Percentiles rank a stretch among this genome's conserved stretches.
These are phyloP conservation scores for Nasonovia ribisnigri DNA, from an alignment of 2,888 invertebrate species.

Conservation along the genomic window DNA sequence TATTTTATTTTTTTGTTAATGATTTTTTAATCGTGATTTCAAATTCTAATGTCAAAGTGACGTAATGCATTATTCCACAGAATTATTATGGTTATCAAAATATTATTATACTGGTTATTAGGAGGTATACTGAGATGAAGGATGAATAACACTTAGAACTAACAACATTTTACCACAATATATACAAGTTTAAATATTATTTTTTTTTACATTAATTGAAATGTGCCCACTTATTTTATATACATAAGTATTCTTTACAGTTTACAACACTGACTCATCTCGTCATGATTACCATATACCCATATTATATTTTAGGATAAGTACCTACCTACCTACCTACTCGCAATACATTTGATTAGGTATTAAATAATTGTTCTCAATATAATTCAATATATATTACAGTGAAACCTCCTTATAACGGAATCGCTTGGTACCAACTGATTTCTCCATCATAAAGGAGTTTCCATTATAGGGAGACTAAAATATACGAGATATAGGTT, in stretches of 20 bases:
- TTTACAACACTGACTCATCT: neutral
- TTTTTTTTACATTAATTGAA: neutral
- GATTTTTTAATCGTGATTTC: neutral
- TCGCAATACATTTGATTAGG: neutral
- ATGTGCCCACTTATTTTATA: neutral
- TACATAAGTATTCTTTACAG: neutral
- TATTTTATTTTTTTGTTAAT: neutral
- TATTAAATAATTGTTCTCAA: neutral
- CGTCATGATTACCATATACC: too few relatives aligned
- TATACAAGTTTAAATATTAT: neutral
- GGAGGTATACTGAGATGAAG: neutral
- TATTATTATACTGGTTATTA: neutral
- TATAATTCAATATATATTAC: too few relatives aligned
- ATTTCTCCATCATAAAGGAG: too few relatives aligned
- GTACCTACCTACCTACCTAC: neutral
- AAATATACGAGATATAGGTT: too few relatives aligned
- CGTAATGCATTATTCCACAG: neutral
- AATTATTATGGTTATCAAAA: neutral
- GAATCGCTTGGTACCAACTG: too few relatives aligned
- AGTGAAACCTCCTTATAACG: too few relatives aligned
- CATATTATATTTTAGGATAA: neutral
- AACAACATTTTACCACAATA: neutral
- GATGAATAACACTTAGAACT: neutral
- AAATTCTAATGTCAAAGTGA: neutral
- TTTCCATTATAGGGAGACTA: too few relatives aligned